phyloP scores from a whole-genome alignment of 2,797 vertebrate genomes.

The Chromobotia macracanthus region DNA sequence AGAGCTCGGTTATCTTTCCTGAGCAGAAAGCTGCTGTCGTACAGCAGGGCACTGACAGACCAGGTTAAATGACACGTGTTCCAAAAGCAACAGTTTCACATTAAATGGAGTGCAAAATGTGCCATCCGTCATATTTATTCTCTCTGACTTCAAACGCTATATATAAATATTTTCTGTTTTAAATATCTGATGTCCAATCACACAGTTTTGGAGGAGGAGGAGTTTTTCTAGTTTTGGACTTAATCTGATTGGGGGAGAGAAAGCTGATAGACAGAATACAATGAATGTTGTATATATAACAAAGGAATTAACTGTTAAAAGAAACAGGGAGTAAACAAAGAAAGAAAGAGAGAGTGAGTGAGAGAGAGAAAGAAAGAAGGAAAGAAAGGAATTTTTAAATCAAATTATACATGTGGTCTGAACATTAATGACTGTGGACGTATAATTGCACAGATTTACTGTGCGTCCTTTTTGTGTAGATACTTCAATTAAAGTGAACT shows the following conservation, averaged over 20 bases:
- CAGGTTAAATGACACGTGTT: neutral
- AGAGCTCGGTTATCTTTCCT: constrained; percentile 15
- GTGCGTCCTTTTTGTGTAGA: too few relatives aligned
- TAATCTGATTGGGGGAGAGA: neutral
- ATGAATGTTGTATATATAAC: constrained; percentile 19
- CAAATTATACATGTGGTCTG: neutral
- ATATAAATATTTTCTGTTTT: neutral
- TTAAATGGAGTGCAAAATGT: neutral
- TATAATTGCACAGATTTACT: too few relatives aligned
- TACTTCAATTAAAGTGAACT: neutral
- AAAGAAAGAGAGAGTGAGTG: constrained; percentile 55
- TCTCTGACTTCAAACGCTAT: constrained; percentile 1
- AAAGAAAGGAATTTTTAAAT: constrained; percentile 38
- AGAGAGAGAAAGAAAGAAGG: constrained; percentile 55
- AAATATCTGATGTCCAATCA: too few relatives aligned
- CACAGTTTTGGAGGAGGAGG: neutral
- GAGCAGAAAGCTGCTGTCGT: neutral
- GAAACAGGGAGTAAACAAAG: constrained; percentile 51
- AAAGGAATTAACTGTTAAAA: constrained; percentile 40
- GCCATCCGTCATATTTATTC: neutral
- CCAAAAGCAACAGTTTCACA: constrained; percentile 12
- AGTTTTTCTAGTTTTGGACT: neutral
- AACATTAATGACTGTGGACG: neutral
- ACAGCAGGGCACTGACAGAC: neutral
- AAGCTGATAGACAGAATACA: constrained; percentile 3